These are phyloP conservation scores for Ailurus styani DNA, from an alignment of 2,113 vertebrate genomes.

Conservation along the genomic window DNA sequence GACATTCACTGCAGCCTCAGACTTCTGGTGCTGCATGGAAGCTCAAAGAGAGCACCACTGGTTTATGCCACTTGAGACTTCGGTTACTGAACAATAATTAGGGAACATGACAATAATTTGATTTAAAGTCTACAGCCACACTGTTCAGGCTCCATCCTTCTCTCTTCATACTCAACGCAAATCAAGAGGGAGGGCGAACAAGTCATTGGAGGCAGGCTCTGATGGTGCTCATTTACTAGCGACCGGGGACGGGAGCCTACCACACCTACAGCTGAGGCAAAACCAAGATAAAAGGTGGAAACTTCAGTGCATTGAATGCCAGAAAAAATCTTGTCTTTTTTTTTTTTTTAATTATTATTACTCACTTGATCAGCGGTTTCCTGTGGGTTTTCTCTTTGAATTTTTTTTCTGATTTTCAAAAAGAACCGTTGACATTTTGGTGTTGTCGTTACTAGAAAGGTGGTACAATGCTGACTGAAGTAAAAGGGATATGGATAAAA, in stretches of 20 bases:
- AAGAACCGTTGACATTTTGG: not conserved
- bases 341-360: not conserved
- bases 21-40: not conserved
- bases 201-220: not conserved
- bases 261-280: not conserved
- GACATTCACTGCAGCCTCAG: not conserved
- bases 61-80: not conserved
- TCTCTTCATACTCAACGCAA: not conserved
- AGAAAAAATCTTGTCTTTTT: not conserved
- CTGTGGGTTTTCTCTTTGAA: not conserved
- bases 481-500: not conserved
- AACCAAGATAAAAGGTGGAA: not conserved
- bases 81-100: not conserved
- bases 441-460: not conserved
- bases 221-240: not conserved
- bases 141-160: not conserved
- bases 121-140: not conserved
- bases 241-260: too few relatives aligned
- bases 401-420: not conserved
- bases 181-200: not conserved
- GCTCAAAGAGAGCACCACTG: not conserved
- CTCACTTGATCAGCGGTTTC: not conserved
- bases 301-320: not conserved
- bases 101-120: conserved; percentile 17
- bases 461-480: not conserved